A percentile compares a stretch with the other conserved stretches of the same genome.
Conservation (phyloP, 1,140 invertebrate species). For the Trissolcus basalis region DNA sequence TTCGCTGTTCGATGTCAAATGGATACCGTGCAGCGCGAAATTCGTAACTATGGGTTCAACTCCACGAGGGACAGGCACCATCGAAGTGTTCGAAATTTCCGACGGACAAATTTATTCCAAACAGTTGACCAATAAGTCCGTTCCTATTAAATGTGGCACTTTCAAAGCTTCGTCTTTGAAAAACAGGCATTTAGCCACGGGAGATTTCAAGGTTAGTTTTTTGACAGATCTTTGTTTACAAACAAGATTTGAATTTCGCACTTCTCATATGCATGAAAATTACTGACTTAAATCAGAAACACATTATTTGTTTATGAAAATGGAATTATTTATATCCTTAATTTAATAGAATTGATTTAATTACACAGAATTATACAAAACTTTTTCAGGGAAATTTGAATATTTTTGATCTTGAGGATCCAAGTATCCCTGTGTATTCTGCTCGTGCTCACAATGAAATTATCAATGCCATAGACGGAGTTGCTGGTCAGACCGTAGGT, state of each 20-base stretch:
- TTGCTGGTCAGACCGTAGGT: conserved; percentile 88
- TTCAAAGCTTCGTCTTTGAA: conserved; percentile 90
- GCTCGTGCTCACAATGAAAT: conserved; percentile 90
- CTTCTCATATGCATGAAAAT: too few species aligned
- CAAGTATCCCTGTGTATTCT: conserved; percentile 85
- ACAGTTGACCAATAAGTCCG: conserved; percentile 85
- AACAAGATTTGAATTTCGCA: neutral
- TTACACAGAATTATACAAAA: too few species aligned
- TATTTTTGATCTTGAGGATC: conserved; percentile 83
- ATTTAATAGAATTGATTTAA: too few species aligned
- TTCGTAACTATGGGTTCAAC: conserved; percentile 91
- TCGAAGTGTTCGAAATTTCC: conserved; percentile 91
- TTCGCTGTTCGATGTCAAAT: conserved; percentile 93
- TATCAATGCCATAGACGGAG: conserved; percentile 94
- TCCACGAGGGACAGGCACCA: conserved; percentile 87
- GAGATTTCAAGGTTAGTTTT: conserved; percentile 88
- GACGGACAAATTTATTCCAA: conserved; percentile 84
- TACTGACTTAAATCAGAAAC: too few species aligned
- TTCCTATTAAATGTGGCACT: conserved; percentile 93
- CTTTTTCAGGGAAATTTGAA: conserved; percentile 79
- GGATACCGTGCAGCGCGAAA: conserved; percentile 95
- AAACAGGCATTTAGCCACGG: conserved; percentile 89
- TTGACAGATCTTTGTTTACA: neutral
- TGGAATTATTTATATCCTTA: too few species aligned
- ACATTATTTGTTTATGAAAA: too few species aligned